Evolutionary conservation across 2,797 vertebrate genomes (phyloP).

Genomic region (Anguilla obscura): DNA sequence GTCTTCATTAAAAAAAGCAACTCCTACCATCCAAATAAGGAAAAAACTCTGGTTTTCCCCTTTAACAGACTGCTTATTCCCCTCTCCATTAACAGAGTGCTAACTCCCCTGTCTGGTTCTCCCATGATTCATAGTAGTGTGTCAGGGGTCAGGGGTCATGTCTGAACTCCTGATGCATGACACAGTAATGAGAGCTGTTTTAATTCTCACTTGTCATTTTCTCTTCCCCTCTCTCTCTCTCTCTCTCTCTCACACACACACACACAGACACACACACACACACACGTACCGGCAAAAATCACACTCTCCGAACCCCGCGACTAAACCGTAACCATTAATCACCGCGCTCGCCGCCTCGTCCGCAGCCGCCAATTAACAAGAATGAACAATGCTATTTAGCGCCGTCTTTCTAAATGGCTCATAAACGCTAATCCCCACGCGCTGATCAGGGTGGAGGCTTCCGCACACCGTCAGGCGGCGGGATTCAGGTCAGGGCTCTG

Average conservation of each 20-base stretch:
- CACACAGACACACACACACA: not conserved
- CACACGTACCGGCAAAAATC: not conserved
- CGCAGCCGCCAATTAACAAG: not conserved
- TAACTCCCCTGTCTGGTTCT: not conserved
- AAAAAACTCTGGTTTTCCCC: not conserved
- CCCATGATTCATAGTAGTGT: not conserved
- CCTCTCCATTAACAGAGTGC: not conserved
- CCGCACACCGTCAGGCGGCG: not conserved
- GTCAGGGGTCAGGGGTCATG: not conserved
- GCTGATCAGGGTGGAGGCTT: not conserved
- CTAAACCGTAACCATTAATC: not conserved
- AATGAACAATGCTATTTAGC: not conserved
- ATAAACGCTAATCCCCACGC: not conserved
- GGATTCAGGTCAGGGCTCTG: not conserved
- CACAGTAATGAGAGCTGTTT: constrained; percentile 12
- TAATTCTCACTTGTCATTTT: not conserved
- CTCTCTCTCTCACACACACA: not conserved
- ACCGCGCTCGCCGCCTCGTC: not conserved
- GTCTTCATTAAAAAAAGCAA: too few relatives aligned
- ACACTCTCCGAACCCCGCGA: not conserved
- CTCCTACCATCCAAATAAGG: too few relatives aligned
- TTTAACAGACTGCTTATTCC: not conserved
- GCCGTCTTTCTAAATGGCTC: not conserved
- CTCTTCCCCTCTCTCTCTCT: not conserved
- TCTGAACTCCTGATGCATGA: not conserved